phyloP scores from a whole-genome alignment of 2,113 vertebrate species.

The Tachysurus fulvidraco region DNA sequence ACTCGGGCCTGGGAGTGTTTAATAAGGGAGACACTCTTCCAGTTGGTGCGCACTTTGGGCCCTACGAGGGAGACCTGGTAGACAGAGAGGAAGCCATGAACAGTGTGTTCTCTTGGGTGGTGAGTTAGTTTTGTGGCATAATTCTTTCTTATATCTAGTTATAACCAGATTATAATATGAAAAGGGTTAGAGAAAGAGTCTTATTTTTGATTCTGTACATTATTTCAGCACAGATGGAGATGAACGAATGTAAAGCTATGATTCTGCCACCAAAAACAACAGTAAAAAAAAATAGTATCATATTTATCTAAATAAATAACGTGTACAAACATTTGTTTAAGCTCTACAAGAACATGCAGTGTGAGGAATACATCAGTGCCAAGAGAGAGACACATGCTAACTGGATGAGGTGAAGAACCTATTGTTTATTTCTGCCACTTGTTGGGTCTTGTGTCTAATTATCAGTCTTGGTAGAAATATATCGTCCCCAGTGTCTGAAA shows the following conservation, averaged over 20 bases:
- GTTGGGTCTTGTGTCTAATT: not conserved
- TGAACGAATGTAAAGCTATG: too few species aligned
- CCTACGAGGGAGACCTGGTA: conserved; percentile 64
- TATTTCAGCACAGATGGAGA: not conserved
- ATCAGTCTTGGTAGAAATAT: not conserved
- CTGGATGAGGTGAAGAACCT: conserved; percentile 68
- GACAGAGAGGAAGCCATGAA: conserved; percentile 62
- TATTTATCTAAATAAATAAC: not conserved
- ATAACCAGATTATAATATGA: not conserved
- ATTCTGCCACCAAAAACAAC: not conserved
- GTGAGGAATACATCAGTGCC: conserved; percentile 65
- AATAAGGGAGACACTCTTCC: conserved; percentile 57
- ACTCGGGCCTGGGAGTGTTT: conserved; percentile 69
- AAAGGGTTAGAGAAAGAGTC: not conserved
- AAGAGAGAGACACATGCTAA: conserved; percentile 63
- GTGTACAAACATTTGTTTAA: conserved; percentile 21
- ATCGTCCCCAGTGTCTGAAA: not conserved
- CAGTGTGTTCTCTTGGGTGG: conserved; percentile 70
- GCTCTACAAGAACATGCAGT: conserved; percentile 64
- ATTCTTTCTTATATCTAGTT: not conserved
- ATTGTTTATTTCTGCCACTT: not conserved
- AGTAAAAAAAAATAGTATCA: too few species aligned
- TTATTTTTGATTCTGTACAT: not conserved
- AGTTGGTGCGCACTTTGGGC: conserved; percentile 65
- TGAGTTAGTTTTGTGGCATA: conserved; percentile 45